Evolutionary conservation across 64 coral and sea anemone genomes (phyloP).

Genomic region (Dendrophyllia cribrosa): DNA sequence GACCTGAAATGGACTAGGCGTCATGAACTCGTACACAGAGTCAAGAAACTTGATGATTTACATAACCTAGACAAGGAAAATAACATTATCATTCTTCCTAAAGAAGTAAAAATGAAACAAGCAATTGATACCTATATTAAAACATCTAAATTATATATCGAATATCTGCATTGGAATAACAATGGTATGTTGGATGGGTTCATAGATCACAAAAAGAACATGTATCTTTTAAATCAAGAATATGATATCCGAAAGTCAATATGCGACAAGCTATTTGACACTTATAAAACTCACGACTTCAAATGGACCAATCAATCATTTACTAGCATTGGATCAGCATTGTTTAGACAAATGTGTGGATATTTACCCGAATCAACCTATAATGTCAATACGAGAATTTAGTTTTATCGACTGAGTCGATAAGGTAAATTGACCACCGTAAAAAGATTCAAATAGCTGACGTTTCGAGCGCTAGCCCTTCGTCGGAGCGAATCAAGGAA

Average conservation of each 20-base stretch:
- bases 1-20: slow-evolving; percentile 37
- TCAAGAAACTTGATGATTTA: neutral
- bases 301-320: neutral
- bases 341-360: neutral
- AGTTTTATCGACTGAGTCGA: no score
- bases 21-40: neutral
- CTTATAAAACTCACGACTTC: neutral
- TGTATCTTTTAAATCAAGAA: neutral
- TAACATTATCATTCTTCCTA: neutral
- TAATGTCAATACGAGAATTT: neutral
- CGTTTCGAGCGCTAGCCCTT: no score
- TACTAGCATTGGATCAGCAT: neutral
- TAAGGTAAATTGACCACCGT: no score
- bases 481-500: no score
- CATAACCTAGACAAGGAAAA: neutral
- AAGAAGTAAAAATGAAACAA: neutral
- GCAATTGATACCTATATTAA: neutral
- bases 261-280: neutral
- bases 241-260: no score
- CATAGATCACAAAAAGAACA: slow-evolving; percentile 25
- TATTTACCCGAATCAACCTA: neutral
- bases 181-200: slow-evolving; percentile 13
- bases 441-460: no score
- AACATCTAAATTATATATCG: neutral
- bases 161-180: slow-evolving; percentile 22